Conservation (phyloP, 1,140 invertebrate species). For the Conus betulinus region DNA sequence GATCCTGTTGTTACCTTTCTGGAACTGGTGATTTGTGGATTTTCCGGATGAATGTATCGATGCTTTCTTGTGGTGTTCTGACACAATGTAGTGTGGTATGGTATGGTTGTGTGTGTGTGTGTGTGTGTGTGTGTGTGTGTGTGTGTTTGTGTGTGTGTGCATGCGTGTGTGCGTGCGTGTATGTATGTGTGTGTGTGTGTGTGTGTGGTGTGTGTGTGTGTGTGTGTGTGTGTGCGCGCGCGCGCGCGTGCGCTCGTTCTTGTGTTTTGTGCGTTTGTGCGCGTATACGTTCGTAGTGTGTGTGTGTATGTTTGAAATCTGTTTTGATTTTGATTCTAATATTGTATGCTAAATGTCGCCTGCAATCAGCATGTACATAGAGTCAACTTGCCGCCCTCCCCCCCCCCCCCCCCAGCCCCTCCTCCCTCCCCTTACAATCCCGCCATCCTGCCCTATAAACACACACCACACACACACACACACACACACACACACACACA, state of each 20-base stretch:
- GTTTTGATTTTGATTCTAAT: background rate
- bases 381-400: too few species aligned
- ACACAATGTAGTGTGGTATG: too few species aligned
- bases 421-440: too few species aligned
- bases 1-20: too few species aligned
- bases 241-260: background rate
- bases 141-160: background rate
- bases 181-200: background rate
- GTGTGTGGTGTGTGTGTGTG: background rate
- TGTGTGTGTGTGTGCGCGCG: constrained; percentile 5
- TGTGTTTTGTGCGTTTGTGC: background rate
- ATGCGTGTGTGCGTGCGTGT: background rate
- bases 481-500: background rate
- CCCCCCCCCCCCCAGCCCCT: too few species aligned
- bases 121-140: too few species aligned
- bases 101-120: too few species aligned
- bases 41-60: too few species aligned
- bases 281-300: background rate
- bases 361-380: background rate
- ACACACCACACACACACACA: background rate
- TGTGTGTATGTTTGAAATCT: background rate
- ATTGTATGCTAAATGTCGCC: too few species aligned
- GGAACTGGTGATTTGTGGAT: too few species aligned
- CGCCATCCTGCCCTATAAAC: too few species aligned
- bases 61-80: too few species aligned